Base-by-base conservation (phyloP, 2,888 invertebrate genomes). In the Lamellibrachia columna region DNA sequence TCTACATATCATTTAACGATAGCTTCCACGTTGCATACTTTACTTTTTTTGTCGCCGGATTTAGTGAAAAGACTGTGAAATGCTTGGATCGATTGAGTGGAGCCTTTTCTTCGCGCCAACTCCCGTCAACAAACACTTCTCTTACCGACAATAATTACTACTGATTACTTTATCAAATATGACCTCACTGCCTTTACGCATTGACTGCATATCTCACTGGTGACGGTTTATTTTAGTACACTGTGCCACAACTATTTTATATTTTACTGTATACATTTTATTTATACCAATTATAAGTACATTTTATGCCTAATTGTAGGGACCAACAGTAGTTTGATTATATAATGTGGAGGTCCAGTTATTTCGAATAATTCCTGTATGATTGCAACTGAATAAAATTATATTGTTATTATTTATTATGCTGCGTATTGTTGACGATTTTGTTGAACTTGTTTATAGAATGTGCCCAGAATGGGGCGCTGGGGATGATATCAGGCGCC, bases 401-500 rank as follows among this genome's bases (percentile, higher is more conserved):
- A 40, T 40, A 40, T 40, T 40, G 40, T 40, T 40, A 40, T 40
- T 40, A 40, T 40, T 40, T 40, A 40, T 40, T 40, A 40, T 40
- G 40, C 40, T 40, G 40, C 75, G n/a, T 75, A 22, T 75, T 75
- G 22, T 75, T 75, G 22, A 75, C 75, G 22, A 22, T n/a, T 91
- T 40, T 91, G 0, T 91, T 53, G 52, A 8, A 55, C 28, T 22
- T 60, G 28, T 92, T 93, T 40, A 0, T 92, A 94, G 94, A 58
- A 58, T 94, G 94, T 91, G 92, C 93, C 52, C 60, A 91, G 90
- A 94, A 93, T 52, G 93, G 93, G 52, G 94, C 94, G 1, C 95
- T 97, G 94, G 97, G 97, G 3, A 95, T 97, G 96, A 97, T 97
- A 94, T 96, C 97, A 2, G 97, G 97, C 0, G 95, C 95, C 40